Evolutionary conservation across 1,140 invertebrate species (phyloP), one percentile per base, ranked within the genome.

Genomic region (Magallana ariakensis): DNA sequence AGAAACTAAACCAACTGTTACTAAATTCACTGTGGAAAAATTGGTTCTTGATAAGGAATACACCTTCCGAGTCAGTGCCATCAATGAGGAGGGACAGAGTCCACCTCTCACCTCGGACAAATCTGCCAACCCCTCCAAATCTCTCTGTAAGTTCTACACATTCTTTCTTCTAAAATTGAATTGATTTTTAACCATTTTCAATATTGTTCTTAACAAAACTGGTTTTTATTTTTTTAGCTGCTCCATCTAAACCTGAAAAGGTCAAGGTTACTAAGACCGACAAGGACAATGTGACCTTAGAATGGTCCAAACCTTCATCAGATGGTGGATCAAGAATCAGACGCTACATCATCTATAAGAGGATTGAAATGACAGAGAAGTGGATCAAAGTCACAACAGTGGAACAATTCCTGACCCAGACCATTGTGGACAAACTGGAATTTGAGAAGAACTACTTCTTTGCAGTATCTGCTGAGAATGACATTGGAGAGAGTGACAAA

Each of bases 21-120:
- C 90, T 13, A 91, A 90, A 62, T 89, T 97, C 97, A 13, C 89
- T 53, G 88, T 98, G 0, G 97, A 97, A 92, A 98, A 93, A 93
- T 95, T 99, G 5, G 97, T 98, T 90, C 97, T 98, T 95, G 97
- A 97, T 70, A 97, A 98, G 92, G 97, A 98, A 90, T 99, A 99
- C 94, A 97, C 97, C 91, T 99, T 99, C 96, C 95, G 98, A 83
- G 97, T 99, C 0, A 96, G 97, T 85, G 98, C 98, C 58, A 97
- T 98, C 0, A 99, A 99, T 94, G 97, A 98, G 91, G 97, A 98
- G 93, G 98, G 98, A 1, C 97, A 98, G 94, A 98, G 98, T 93
- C 96, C 97, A 10, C 97, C 99, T 83, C 97, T 98, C 0, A 98
- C 98, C 46, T 99, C 99, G 93, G 98, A 98, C 46, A 99, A 97